phyloP scores from a whole-genome alignment of 2,113 vertebrate species.

The Mesembrinibis cayennensis region DNA sequence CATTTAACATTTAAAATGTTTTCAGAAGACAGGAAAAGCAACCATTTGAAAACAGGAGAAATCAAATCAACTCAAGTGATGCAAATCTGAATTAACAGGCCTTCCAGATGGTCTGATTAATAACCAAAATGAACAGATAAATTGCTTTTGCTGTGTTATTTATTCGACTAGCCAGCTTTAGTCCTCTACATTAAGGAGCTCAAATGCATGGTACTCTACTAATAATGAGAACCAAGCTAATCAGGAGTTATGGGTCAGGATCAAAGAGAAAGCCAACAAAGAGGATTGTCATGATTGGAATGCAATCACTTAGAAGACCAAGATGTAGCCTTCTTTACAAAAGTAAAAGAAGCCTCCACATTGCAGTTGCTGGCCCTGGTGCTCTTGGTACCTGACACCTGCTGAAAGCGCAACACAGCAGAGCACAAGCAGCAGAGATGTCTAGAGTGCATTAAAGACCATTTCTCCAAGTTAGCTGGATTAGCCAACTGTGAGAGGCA shows the following conservation, averaged over 20 bases:
- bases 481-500: background rate
- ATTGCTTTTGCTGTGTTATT: background rate
- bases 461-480: background rate
- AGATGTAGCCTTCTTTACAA: background rate
- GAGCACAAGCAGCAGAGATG: background rate
- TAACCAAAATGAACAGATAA: background rate
- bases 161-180: background rate
- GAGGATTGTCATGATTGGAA: background rate
- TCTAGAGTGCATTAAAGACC: background rate
- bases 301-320: background rate
- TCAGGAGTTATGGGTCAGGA: background rate
- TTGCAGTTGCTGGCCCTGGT: background rate
- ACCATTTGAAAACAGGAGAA: background rate
- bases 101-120: constrained; percentile 8
- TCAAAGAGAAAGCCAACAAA: background rate
- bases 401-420: background rate
- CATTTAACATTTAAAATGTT: constrained; percentile 8
- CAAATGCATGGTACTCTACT: background rate
- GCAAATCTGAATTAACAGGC: background rate
- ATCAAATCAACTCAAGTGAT: background rate
- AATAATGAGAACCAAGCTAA: background rate
- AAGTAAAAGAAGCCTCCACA: background rate
- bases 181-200: background rate
- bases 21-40: background rate
- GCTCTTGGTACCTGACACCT: background rate